Conservation (phyloP, 1,140 invertebrate species). For the Drosophila azteca region DNA sequence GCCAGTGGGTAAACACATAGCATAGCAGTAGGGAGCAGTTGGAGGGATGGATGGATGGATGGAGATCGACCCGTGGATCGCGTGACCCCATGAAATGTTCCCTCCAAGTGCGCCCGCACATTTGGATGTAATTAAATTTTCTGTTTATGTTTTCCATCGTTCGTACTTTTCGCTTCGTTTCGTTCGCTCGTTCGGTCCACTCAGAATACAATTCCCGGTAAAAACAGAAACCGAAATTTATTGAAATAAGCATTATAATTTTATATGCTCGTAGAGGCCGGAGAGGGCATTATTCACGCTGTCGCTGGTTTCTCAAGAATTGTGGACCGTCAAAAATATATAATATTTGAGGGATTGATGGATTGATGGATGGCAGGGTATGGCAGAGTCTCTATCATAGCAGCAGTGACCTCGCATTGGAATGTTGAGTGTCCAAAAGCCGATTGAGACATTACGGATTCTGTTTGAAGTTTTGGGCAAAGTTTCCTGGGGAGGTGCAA, state of each 20-base stretch:
- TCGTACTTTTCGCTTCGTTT: not conserved
- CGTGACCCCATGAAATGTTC: constrained; percentile 76
- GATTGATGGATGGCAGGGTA: not conserved
- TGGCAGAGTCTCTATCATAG: not conserved
- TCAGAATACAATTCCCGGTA: constrained; percentile 56
- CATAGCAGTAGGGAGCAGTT: not conserved
- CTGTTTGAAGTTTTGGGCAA: no score
- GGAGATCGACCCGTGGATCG: constrained; percentile 19
- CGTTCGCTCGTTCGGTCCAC: not conserved
- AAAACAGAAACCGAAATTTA: constrained; percentile 59
- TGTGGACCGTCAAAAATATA: constrained; percentile 1
- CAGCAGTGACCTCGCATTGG: no score
- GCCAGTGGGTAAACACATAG: constrained; percentile 50
- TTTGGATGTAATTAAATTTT: constrained; percentile 80
- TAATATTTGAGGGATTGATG: not conserved
- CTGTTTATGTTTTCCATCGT: constrained; percentile 68
- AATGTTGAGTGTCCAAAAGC: no score
- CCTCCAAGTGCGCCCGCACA: constrained; percentile 78
- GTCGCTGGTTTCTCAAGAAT: constrained; percentile 59
- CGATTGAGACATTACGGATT: no score
- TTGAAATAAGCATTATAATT: constrained; percentile 68
- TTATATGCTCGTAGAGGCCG: constrained; percentile 22
- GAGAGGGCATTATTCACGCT: constrained; percentile 64
- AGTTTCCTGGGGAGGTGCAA: no score
- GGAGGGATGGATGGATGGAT: no score